Percentiles rank a stretch among this genome's conserved stretches.
Conservation (phyloP, 2,888 invertebrate genomes). For the Thymelicus sylvestris region DNA sequence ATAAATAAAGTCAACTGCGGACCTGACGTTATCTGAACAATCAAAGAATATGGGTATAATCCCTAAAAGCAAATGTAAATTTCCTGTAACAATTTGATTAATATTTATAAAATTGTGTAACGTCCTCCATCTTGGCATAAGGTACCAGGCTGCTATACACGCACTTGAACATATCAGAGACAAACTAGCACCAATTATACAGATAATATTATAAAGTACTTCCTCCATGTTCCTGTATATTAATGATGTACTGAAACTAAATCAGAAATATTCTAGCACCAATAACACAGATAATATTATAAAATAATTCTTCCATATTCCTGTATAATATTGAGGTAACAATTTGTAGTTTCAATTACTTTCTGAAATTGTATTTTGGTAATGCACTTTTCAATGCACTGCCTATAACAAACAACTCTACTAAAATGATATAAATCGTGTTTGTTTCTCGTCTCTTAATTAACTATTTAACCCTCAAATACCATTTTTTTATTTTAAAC, state of each 20-base stretch:
- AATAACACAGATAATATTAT: too few species aligned
- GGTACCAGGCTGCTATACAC: constrained; percentile 42
- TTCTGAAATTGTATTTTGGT: too few species aligned
- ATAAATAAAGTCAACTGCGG: background rate
- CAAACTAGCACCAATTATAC: constrained; percentile 41
- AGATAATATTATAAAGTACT: background rate
- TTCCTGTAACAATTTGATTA: constrained; percentile 43
- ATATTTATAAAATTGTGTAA: constrained; percentile 45
- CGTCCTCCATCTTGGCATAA: constrained; percentile 43
- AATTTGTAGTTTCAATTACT: too few species aligned
- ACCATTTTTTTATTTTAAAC: too few species aligned
- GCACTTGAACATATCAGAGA: constrained; percentile 40
- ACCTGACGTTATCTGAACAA: background rate
- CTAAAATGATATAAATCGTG: too few species aligned
- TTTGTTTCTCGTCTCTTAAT: too few species aligned
- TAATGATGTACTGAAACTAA: background rate
- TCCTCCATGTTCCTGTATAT: background rate
- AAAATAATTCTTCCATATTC: too few species aligned
- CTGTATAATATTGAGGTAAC: too few species aligned
- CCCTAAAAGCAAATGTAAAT: constrained; percentile 37
- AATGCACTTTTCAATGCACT: too few species aligned
- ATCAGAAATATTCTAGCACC: too few species aligned
- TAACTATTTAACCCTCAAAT: too few species aligned
- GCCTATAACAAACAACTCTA: too few species aligned
- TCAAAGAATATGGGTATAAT: background rate